Evolutionary conservation across 2,888 invertebrate species (phyloP), one percentile per base, ranked within the genome.

Genomic region (Philaethria dido): DNA sequence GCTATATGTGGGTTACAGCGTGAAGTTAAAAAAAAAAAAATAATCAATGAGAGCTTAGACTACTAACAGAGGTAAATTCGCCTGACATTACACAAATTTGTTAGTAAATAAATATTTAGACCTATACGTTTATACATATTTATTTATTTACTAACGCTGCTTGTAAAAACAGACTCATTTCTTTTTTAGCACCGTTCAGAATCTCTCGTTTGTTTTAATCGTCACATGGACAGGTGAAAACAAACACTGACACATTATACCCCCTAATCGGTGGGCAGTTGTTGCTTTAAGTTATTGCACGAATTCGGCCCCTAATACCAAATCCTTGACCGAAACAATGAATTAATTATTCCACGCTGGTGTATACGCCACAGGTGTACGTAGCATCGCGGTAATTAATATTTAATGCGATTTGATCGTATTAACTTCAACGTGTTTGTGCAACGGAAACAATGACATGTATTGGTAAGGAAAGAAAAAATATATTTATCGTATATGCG

Each of bases 311-410:
- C 39, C 44, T 44, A 65, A 33, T 61, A 48, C 25, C 8, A 52
- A 39, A 57, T 50, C 50, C 57, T 22, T 50, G 57, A 39, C 48
- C 29, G 29, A 55, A 45, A 33, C 44, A 44, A 45, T 44, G n/a
- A 55, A 20, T 33, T 42, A 68, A 64, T 55, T 55, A 68, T 29
- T 13, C 33, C 25, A 13, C 47, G 11, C 16, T 11, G 36, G 16
- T 20, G 39, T 47, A 44, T 14, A 59, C 11, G 16, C 22, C 42
- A 44, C 68, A 65, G 65, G 65, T 69, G 68, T 57, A 47, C n/a
- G 64, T 61, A 48, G 11, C 36, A 36, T 62, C 20, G 50, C 62
- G 61, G 64, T 52, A 65, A 69, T 69, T 52, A 52, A 65, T 69
- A 65, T 50, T 57, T 52, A 61, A 64, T 60, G 20, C 33, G 55